These are phyloP conservation scores for Albula goreensis DNA, from an alignment of 2,113 vertebrate genomes.

Conservation along the genomic window DNA sequence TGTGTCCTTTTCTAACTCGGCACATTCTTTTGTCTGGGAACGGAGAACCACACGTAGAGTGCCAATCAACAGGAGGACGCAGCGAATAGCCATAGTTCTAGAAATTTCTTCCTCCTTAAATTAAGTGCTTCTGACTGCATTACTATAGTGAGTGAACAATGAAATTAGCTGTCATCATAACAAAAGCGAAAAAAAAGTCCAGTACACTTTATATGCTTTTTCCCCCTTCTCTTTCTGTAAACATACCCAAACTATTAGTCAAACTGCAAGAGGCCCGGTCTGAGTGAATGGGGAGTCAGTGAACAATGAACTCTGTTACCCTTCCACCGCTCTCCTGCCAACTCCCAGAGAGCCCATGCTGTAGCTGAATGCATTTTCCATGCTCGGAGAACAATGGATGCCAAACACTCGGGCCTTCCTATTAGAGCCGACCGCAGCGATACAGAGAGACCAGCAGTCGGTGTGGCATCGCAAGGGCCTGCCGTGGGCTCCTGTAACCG, in stretches of 20 bases:
- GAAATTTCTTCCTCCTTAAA: background rate
- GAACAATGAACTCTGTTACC: conserved; percentile 52
- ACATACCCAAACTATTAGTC: conserved; percentile 47
- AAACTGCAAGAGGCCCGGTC: conserved; percentile 45
- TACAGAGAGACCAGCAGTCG: background rate
- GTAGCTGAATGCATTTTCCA: conserved; percentile 44
- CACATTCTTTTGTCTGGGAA: conserved; percentile 5
- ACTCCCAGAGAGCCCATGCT: conserved; percentile 43
- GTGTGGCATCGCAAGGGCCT: background rate
- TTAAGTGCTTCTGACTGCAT: background rate
- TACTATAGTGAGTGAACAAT: background rate
- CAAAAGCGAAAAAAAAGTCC: conserved; percentile 1
- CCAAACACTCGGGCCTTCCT: conserved; percentile 1
- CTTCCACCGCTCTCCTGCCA: conserved; percentile 37
- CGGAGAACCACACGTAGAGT: conserved; percentile 25
- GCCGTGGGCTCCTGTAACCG: background rate
- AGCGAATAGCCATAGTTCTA: background rate
- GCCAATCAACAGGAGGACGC: background rate
- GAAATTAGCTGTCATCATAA: conserved; percentile 29
- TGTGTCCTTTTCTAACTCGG: conserved; percentile 7
- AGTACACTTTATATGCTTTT: conserved; percentile 30
- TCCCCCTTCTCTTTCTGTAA: conserved; percentile 37
- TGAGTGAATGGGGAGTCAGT: conserved; percentile 39
- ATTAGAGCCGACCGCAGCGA: conserved; percentile 17
- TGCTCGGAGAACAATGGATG: conserved; percentile 34